These are phyloP conservation scores for Pithys albifrons DNA, from an alignment of 2,113 vertebrate species.

Conservation along the genomic window DNA sequence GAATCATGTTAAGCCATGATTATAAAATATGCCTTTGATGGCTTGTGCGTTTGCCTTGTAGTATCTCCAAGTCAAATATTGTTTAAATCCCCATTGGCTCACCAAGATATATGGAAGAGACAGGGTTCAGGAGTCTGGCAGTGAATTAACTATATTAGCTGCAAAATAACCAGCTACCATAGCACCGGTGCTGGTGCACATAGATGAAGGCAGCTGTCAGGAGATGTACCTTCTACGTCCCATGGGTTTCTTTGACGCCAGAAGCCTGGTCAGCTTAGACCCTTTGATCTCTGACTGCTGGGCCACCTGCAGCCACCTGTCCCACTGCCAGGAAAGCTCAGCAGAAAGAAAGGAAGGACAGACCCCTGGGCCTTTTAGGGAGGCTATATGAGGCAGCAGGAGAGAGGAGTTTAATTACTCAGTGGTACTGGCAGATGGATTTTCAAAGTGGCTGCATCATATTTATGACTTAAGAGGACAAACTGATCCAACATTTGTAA, in stretches of 20 bases:
- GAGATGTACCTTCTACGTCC: background rate
- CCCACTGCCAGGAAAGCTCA: background rate
- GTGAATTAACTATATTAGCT: background rate
- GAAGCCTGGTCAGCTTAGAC: background rate
- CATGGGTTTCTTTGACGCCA: background rate
- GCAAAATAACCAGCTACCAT: background rate
- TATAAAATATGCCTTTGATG: constrained; percentile 47
- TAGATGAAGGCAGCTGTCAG: background rate
- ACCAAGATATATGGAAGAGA: background rate
- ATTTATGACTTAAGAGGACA: background rate
- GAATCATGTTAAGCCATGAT: constrained; percentile 7
- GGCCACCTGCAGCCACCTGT: background rate
- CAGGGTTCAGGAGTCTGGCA: background rate
- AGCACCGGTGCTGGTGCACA: background rate
- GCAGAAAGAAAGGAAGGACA: background rate
- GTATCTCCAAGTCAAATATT: constrained; percentile 49
- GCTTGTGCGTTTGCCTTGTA: constrained; percentile 20
- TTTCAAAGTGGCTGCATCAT: background rate
- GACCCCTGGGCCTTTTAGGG: background rate
- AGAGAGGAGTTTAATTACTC: background rate
- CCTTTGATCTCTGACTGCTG: background rate
- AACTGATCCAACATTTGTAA: background rate
- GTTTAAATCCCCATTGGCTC: background rate
- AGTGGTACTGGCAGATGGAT: background rate
- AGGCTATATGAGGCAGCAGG: fast-evolving